These are phyloP conservation scores for Halcyon chelicuti DNA, from an alignment of 2,797 vertebrate species.

Conservation along the genomic window DNA sequence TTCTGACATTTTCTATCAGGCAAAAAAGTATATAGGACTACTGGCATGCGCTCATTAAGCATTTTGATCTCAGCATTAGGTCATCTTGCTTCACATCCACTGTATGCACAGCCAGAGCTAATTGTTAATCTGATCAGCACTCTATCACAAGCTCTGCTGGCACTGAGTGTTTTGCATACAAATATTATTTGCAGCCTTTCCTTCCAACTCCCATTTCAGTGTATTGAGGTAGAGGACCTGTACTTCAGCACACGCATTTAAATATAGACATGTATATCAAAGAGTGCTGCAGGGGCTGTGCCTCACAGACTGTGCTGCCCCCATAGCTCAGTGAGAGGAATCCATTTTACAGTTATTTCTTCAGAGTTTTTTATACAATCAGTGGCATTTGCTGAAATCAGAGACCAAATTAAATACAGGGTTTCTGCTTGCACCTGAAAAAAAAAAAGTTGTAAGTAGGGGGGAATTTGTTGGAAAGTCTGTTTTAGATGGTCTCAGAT, in stretches of 20 bases:
- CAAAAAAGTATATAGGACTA: not conserved
- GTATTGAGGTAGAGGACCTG: not conserved
- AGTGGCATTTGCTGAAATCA: not conserved
- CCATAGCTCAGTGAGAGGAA: not conserved
- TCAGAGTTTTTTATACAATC: not conserved
- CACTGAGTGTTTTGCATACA: not conserved
- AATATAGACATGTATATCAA: not conserved
- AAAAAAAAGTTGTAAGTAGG: not conserved
- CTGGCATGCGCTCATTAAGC: not conserved
- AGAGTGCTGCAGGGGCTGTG: rapidly evolving
- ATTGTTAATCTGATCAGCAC: not conserved
- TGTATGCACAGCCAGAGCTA: not conserved
- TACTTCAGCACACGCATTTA: not conserved
- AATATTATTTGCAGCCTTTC: not conserved
- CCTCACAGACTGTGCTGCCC: not conserved
- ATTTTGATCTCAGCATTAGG: not conserved
- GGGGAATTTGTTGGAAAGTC: rapidly evolving
- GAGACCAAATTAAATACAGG: not conserved
- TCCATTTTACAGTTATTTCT: not conserved
- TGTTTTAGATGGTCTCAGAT: not conserved
- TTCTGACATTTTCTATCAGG: not conserved
- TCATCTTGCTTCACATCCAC: not conserved
- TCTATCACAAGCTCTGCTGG: not conserved
- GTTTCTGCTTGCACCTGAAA: not conserved
- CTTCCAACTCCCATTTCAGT: not conserved